Evolutionary conservation across 2,888 invertebrate genomes (phyloP).

Genomic region (Onthophagus sagittarius): DNA sequence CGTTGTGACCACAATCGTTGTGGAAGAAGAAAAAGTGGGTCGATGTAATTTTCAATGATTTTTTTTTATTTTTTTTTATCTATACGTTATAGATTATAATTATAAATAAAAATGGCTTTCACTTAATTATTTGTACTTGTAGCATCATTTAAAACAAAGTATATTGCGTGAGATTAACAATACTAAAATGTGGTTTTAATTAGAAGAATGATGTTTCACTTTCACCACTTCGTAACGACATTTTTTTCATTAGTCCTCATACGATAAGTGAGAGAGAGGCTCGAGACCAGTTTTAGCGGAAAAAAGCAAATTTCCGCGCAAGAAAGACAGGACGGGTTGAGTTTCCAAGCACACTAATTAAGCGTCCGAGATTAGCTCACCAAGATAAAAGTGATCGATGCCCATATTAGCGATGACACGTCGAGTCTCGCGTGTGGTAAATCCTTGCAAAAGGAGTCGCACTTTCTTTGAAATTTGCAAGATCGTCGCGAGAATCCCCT

Average conservation of each 20-base stretch:
- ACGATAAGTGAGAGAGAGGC: neutral
- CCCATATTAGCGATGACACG: neutral
- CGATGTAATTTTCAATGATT: neutral
- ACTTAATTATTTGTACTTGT: too few species aligned
- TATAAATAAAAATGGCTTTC: too few species aligned
- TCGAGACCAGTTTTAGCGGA: neutral
- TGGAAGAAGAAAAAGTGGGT: neutral
- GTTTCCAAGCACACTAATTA: neutral
- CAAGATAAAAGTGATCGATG: slow-evolving; percentile 9
- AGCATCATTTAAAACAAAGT: neutral
- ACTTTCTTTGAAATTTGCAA: neutral
- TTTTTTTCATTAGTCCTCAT: neutral
- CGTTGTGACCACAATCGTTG: neutral
- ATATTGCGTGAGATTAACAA: neutral
- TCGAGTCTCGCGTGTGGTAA: neutral
- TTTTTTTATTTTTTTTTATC: too few species aligned
- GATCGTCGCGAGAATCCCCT: neutral
- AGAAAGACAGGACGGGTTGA: neutral
- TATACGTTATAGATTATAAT: too few species aligned
- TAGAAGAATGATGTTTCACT: neutral
- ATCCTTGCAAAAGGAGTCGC: neutral
- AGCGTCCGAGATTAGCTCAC: slow-evolving; percentile 1
- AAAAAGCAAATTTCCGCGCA: neutral
- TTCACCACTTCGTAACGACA: neutral
- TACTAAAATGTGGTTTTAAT: neutral